Conservation (phyloP, 2,797 vertebrate species). For the Oreonectes daqikongensis region DNA sequence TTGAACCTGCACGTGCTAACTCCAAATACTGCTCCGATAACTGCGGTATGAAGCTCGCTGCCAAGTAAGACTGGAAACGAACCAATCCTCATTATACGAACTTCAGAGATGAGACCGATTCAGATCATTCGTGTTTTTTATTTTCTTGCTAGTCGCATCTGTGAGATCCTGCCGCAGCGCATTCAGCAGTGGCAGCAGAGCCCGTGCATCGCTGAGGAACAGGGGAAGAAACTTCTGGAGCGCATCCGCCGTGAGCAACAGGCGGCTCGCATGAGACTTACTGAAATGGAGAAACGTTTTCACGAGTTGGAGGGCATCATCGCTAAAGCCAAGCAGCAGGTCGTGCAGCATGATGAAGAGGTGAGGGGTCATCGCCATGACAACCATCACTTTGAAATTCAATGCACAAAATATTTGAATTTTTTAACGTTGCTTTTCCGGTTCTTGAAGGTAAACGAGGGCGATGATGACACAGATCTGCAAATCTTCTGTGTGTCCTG, state of each 20-base stretch:
- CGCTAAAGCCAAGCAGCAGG: slow-evolving; percentile 87
- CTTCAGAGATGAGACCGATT: background rate
- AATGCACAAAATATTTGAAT: background rate
- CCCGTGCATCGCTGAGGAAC: slow-evolving; percentile 90
- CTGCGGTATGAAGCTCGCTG: slow-evolving; percentile 90
- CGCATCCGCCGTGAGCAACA: slow-evolving; percentile 91
- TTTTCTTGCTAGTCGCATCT: slow-evolving; percentile 78
- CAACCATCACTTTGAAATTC: background rate
- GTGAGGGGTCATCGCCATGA: slow-evolving; percentile 64
- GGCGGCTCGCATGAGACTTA: slow-evolving; percentile 84
- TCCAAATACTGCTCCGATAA: slow-evolving; percentile 92
- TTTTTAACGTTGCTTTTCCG: background rate
- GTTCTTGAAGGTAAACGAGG: slow-evolving; percentile 81
- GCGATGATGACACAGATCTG: slow-evolving; percentile 89
- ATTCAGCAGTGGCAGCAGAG: slow-evolving; percentile 97
- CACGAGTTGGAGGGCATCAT: slow-evolving; percentile 91
- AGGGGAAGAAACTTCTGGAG: slow-evolving; percentile 88
- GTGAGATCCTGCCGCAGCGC: slow-evolving; percentile 88
- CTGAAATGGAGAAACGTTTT: slow-evolving; percentile 90
- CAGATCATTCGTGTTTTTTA: background rate
- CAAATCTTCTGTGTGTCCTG: slow-evolving; percentile 95
- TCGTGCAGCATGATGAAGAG: slow-evolving; percentile 89
- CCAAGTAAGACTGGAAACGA: slow-evolving; percentile 76
- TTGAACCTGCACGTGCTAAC: slow-evolving; percentile 73
- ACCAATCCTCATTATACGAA: background rate